These are phyloP conservation scores for Eilema griseolum DNA, from an alignment of 2,888 invertebrate genomes.

Conservation along the genomic window DNA sequence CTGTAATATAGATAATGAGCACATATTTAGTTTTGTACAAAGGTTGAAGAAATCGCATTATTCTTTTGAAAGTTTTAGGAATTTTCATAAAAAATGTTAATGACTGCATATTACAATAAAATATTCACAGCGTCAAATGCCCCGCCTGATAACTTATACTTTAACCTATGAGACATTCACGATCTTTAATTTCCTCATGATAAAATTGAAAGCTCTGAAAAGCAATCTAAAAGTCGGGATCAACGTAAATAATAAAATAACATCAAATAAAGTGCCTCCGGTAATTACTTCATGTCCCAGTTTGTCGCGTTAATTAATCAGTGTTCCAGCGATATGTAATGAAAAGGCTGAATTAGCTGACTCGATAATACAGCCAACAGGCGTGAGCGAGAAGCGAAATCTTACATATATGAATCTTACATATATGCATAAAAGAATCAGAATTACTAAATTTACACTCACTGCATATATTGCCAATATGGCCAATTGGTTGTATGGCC, in stretches of 20 bases:
- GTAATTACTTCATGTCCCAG: conserved; percentile 48
- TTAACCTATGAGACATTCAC: too few species aligned
- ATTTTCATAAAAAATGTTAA: conserved; percentile 53
- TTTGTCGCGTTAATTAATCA: conserved; percentile 50
- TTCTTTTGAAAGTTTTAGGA: conserved; percentile 28
- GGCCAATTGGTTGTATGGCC: conserved; percentile 98
- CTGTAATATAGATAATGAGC: neutral
- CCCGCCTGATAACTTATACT: too few species aligned
- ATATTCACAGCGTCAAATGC: conserved; percentile 34
- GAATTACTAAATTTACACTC: conserved; percentile 66
- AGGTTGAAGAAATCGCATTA: conserved; percentile 34
- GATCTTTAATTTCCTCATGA: too few species aligned
- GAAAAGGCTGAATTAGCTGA: conserved; percentile 26
- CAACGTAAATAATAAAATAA: too few species aligned
- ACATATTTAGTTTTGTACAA: neutral
- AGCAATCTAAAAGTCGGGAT: too few species aligned
- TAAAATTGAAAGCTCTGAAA: too few species aligned
- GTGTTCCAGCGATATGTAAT: conserved; percentile 36
- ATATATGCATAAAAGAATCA: neutral
- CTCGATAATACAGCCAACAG: conserved; percentile 13
- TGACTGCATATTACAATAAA: conserved; percentile 41
- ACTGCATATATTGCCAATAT: conserved; percentile 94
- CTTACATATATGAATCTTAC: too few species aligned
- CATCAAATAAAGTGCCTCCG: too few species aligned
- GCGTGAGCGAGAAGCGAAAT: neutral